phyloP scores from a whole-genome alignment of 2,113 vertebrate species.

The Myrmophylax atrothorax region DNA sequence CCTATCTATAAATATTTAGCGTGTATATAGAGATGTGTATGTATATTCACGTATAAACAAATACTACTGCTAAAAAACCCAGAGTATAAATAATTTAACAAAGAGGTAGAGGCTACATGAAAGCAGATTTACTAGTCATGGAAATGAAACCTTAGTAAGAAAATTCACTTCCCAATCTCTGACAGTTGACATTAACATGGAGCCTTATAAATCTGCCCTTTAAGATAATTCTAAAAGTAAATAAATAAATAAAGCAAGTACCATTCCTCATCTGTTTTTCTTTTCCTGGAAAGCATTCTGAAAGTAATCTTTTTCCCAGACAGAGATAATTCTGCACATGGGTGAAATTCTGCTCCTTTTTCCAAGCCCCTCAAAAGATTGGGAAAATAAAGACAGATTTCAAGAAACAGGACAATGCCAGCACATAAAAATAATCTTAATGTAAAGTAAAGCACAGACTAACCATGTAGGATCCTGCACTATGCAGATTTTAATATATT shows the following conservation, averaged over 20 bases:
- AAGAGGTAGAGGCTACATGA: neutral
- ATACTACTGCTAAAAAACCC: neutral
- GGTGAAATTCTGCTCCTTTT: constrained; percentile 52
- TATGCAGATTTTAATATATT: neutral
- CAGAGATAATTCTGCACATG: constrained; percentile 48
- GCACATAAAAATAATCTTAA: neutral
- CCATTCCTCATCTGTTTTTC: constrained; percentile 57
- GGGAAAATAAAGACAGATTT: constrained; percentile 48
- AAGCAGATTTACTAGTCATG: constrained; percentile 12
- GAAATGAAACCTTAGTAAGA: neutral
- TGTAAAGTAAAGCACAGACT: neutral
- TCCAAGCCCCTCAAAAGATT: constrained; percentile 8
- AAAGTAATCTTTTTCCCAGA: constrained; percentile 67
- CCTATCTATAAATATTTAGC: neutral
- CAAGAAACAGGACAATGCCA: neutral
- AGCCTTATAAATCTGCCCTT: constrained; percentile 18
- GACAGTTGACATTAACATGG: constrained; percentile 27
- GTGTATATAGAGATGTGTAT: neutral
- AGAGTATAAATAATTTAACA: neutral
- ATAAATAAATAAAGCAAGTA: constrained; percentile 38
- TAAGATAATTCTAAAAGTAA: constrained; percentile 34
- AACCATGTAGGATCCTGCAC: neutral
- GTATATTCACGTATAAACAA: neutral
- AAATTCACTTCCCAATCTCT: constrained; percentile 34
- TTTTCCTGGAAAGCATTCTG: constrained; percentile 51